Evolutionary conservation across 92 coral and sea anemone species (phyloP).

Genomic region (Porites cylindrica): DNA sequence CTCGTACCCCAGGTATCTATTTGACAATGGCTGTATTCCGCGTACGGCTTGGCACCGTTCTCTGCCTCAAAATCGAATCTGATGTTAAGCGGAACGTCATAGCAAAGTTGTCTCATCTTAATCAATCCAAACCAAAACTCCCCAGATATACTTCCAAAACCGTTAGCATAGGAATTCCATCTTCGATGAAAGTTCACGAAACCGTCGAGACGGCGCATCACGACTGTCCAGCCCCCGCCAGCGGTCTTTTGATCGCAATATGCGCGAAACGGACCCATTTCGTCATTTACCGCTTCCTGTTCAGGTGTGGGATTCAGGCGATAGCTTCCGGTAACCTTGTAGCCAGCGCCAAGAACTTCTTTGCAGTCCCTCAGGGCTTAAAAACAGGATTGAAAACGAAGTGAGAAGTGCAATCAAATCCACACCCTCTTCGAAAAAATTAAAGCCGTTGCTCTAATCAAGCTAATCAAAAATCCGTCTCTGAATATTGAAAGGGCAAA

Average conservation of each 20-base stretch:
- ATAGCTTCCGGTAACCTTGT: slow-evolving; percentile 54
- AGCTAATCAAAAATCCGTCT: too few species aligned
- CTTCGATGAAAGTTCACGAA: slow-evolving; percentile 39
- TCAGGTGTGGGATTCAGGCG: slow-evolving; percentile 41
- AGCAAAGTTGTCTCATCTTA: slow-evolving; percentile 49
- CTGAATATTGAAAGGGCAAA: too few species aligned
- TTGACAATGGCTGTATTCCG: slow-evolving; percentile 53
- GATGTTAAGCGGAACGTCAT: slow-evolving; percentile 31
- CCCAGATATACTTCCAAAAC: slow-evolving; percentile 65
- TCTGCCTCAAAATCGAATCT: slow-evolving; percentile 70
- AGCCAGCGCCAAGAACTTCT: slow-evolving; percentile 43
- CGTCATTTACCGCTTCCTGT: not conserved
- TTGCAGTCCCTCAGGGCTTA: slow-evolving; percentile 53
- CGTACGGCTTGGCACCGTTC: slow-evolving; percentile 55
- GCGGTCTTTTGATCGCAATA: slow-evolving; percentile 72
- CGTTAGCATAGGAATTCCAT: slow-evolving; percentile 60
- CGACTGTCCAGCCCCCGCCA: slow-evolving; percentile 80
- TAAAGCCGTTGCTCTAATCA: too few species aligned
- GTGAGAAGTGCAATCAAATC: too few species aligned
- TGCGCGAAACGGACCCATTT: slow-evolving; percentile 48
- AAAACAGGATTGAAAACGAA: not conserved
- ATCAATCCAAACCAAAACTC: slow-evolving; percentile 75
- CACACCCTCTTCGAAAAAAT: too few species aligned
- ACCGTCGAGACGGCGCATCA: slow-evolving; percentile 70
- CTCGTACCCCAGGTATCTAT: slow-evolving; percentile 47